Evolutionary conservation across 2,113 vertebrate genomes (phyloP).

Genomic region (Turdus rufiventris): DNA sequence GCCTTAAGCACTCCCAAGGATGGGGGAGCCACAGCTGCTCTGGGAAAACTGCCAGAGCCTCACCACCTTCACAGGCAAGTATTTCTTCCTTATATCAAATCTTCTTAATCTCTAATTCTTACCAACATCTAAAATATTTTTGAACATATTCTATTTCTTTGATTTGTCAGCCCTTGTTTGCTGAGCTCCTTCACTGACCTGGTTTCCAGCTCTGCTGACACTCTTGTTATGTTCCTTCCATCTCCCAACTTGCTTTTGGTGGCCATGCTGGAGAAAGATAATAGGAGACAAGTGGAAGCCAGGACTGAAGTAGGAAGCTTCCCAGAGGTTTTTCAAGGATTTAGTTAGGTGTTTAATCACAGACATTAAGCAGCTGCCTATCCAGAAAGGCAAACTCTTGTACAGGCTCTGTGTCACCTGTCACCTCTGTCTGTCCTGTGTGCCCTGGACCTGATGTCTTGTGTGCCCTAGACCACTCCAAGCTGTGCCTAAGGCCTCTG

Average conservation of each 20-base stretch:
- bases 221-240: background rate
- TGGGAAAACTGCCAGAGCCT: background rate
- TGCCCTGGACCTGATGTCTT: background rate
- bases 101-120: background rate
- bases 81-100: background rate
- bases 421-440: background rate
- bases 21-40: background rate
- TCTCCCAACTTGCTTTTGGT: background rate
- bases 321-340: background rate
- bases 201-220: background rate
- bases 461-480: background rate
- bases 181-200: background rate
- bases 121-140: background rate
- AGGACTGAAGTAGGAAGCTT: background rate
- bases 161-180: background rate
- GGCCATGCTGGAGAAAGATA: background rate
- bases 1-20: background rate
- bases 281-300: background rate
- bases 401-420: background rate
- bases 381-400: background rate
- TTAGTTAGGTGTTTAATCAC: background rate
- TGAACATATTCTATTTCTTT: background rate
- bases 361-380: background rate
- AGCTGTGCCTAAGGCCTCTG: background rate
- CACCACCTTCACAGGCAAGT: background rate